Evolutionary conservation across 2,797 vertebrate genomes (phyloP), one percentile per base, ranked within the genome.

Genomic region (Neosalanx taihuensis): DNA sequence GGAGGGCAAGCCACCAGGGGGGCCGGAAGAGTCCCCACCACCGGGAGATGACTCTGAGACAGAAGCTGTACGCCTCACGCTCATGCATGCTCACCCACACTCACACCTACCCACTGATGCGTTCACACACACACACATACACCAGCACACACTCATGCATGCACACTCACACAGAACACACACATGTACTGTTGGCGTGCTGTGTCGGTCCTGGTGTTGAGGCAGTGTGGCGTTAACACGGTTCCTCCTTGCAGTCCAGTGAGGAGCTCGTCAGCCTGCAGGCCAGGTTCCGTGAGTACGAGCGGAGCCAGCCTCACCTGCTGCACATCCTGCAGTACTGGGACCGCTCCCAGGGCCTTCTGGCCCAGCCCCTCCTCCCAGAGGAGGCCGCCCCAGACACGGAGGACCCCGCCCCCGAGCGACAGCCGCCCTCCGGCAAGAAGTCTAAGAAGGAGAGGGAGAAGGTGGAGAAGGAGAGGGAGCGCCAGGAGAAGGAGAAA

Each of bases 271-370:
- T 70, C 56, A 74, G 30, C 29, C 76, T 96, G 70, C 82, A 86
- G 15, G 74, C 79, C 75, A 91, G 78, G 69, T 96, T 97, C 77
- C 79, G 70, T 65, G 68, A 56, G 10, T 97, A 95, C 0, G 92
- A 97, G 69, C 71, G 88, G 37, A 91, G 18, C 0, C 88, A 90
- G 80, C 85, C 85, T 3, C 88, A 90, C 0, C 66, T 98, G 0
- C 12, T 72, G 0, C 87, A 85, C 71, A 79, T 94, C 69, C 83
- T 96, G 63, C 80, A 81, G 4, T 84, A 79, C 84, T 98, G 96
- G 96, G 93, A 99, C 88, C 88, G 94, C 33, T 80, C 71, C 18
- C 92, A 85, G 57, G 89, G 93, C 10, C 1, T 84, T 0, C 69
- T 94, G 65, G 41, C 90, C 60, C 84, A 79, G 2, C 84, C 90